Conservation (phyloP, 2,797 vertebrate species). For the Karalla daura region DNA sequence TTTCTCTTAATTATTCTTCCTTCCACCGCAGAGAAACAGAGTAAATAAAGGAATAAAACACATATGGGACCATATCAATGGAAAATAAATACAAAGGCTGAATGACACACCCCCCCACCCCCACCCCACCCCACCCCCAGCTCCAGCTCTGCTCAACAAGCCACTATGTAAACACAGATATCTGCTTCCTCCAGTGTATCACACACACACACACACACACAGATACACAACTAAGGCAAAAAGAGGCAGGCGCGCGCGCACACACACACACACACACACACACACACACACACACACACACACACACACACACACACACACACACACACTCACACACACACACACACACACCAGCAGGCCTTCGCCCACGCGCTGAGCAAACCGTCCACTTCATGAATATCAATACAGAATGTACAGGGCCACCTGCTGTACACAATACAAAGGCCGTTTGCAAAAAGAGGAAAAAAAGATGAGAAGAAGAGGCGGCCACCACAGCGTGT, state of each 20-base stretch:
- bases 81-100: constrained; percentile 26
- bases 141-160: constrained; percentile 37
- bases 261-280: constrained; percentile 37
- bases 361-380: constrained; percentile 54
- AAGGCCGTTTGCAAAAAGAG: constrained; percentile 45
- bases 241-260: constrained; percentile 12
- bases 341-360: constrained; percentile 43
- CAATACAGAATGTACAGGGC: constrained; percentile 62
- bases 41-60: constrained; percentile 32
- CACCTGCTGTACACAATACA: constrained; percentile 66
- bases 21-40: constrained; percentile 14
- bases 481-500: constrained; percentile 5
- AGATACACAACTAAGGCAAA: constrained; percentile 39
- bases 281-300: constrained; percentile 31
- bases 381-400: constrained; percentile 69
- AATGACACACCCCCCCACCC: constrained; percentile 1
- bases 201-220: constrained; percentile 22
- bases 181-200: constrained; percentile 33
- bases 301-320: constrained; percentile 18
- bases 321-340: constrained; percentile 40
- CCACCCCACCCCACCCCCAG: no score
- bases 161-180: constrained; percentile 61
- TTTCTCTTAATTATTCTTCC: constrained; percentile 24
- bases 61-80: constrained; percentile 5
- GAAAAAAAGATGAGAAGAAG: constrained; percentile 27